These are phyloP conservation scores for Trematomus bernacchii DNA, from an alignment of 2,797 vertebrate species.

Conservation along the genomic window DNA sequence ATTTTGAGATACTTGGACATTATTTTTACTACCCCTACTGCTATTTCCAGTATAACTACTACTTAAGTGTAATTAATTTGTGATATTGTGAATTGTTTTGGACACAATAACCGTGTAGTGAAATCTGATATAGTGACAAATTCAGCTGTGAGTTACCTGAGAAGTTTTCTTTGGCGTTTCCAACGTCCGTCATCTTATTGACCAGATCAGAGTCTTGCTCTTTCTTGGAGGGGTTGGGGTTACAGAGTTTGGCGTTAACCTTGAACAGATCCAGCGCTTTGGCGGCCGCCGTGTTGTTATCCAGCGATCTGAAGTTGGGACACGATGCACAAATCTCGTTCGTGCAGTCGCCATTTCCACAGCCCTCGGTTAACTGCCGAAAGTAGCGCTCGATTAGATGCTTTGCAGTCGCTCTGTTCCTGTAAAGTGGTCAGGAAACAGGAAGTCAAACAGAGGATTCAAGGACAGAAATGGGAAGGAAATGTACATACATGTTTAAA, in stretches of 20 bases:
- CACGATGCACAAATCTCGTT: constrained; percentile 99
- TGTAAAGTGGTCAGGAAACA: constrained; percentile 88
- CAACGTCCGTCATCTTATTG: constrained; percentile 88
- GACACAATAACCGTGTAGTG: too few relatives aligned
- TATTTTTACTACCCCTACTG: too few relatives aligned
- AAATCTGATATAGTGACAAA: too few relatives aligned
- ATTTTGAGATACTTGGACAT: too few relatives aligned
- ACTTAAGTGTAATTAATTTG: too few relatives aligned
- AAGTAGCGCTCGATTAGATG: constrained; percentile 99
- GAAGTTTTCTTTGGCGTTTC: constrained; percentile 88
- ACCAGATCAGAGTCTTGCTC: constrained; percentile 91
- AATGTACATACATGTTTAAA: constrained; percentile 13
- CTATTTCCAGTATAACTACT: too few relatives aligned
- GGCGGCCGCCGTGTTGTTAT: constrained; percentile 97
- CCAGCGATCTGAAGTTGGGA: constrained; percentile 93
- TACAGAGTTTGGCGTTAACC: constrained; percentile 98
- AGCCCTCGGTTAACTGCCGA: constrained; percentile 99
- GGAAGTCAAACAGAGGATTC: constrained; percentile 72
- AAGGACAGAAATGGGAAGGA: not conserved
- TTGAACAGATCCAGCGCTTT: constrained; percentile 98
- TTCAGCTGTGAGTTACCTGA: constrained; percentile 87
- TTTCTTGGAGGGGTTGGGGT: constrained; percentile 94
- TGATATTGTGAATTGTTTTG: too few relatives aligned
- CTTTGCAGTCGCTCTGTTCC: constrained; percentile 99
- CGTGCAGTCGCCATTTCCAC: constrained; percentile 99